Evolutionary conservation across 2,888 invertebrate species (phyloP).

Genomic region (Caenorhabditis drosophilae): DNA sequence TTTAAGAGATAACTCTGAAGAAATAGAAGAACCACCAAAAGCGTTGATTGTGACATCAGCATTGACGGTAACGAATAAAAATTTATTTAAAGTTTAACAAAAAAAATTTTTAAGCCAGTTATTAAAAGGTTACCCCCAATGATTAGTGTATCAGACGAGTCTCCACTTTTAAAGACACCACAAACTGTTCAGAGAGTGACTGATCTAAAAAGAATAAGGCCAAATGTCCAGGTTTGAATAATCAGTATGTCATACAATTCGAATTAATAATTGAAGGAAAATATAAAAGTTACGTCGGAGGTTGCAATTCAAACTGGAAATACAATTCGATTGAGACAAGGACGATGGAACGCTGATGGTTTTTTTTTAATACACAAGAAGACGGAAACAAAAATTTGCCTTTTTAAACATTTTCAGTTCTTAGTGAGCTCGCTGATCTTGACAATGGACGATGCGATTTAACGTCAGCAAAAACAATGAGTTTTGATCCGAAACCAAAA

Average conservation of each 20-base stretch:
- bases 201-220: background rate
- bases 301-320: slow-evolving; percentile 27
- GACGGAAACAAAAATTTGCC: background rate
- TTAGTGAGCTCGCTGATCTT: slow-evolving; percentile 17
- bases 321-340: slow-evolving; percentile 25
- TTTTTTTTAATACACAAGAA: too few relatives aligned
- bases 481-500: too few relatives aligned
- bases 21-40: slow-evolving; percentile 8
- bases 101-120: slow-evolving; percentile 25
- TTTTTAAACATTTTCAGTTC: slow-evolving; percentile 7
- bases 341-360: slow-evolving; percentile 15
- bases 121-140: slow-evolving; percentile 4
- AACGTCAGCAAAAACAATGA: background rate
- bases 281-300: slow-evolving; percentile 14
- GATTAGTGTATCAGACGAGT: slow-evolving; percentile 10
- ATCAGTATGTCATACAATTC: too few relatives aligned
- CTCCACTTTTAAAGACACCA: slow-evolving; percentile 9
- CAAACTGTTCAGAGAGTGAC: slow-evolving; percentile 14
- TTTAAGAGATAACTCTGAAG: background rate
- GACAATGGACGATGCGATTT: background rate
- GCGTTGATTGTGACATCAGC: slow-evolving; percentile 21
- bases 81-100: too few relatives aligned
- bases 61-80: slow-evolving; percentile 25
- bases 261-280: background rate
- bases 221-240: background rate